phyloP scores from a whole-genome alignment of 2,888 invertebrate species.

The Dolichopus griseipennis region DNA sequence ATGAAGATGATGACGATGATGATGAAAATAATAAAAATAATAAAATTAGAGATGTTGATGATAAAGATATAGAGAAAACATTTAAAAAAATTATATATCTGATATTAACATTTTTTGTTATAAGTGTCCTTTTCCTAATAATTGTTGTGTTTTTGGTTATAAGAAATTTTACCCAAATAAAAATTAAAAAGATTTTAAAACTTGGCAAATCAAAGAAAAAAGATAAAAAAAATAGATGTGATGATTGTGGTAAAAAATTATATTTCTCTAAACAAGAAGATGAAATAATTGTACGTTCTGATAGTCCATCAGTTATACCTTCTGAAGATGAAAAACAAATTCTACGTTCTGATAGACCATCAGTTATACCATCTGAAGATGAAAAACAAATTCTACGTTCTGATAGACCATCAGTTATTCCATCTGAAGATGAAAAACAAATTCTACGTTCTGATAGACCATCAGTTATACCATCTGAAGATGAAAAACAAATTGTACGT shows the following conservation, averaged over 20 bases:
- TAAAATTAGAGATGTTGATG: constrained; percentile 8
- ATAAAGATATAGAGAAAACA: constrained; percentile 12
- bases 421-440: not conserved
- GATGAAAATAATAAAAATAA: constrained; percentile 14
- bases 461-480: constrained; percentile 16
- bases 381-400: constrained; percentile 11
- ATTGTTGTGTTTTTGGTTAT: constrained; percentile 5
- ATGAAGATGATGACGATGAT: constrained; percentile 12
- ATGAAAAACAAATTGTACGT: not conserved
- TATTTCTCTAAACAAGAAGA: too few species aligned
- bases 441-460: constrained; percentile 15
- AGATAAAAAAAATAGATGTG: not conserved
- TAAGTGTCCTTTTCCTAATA: not conserved
- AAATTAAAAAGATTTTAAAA: not conserved
- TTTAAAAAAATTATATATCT: constrained; percentile 12
- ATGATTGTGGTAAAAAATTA: not conserved
- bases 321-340: not conserved
- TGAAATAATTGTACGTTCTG: constrained; percentile 19
- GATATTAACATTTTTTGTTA: constrained; percentile 10
- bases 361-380: constrained; percentile 15
- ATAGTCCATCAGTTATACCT: constrained; percentile 18
- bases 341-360: constrained; percentile 16
- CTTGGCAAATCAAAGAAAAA: not conserved
- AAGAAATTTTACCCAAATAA: constrained; percentile 12
- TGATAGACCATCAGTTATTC: constrained; percentile 18